Evolutionary conservation across 2,113 vertebrate species (phyloP), one percentile per base, ranked within the genome.

Genomic region (Lepus timidus): DNA sequence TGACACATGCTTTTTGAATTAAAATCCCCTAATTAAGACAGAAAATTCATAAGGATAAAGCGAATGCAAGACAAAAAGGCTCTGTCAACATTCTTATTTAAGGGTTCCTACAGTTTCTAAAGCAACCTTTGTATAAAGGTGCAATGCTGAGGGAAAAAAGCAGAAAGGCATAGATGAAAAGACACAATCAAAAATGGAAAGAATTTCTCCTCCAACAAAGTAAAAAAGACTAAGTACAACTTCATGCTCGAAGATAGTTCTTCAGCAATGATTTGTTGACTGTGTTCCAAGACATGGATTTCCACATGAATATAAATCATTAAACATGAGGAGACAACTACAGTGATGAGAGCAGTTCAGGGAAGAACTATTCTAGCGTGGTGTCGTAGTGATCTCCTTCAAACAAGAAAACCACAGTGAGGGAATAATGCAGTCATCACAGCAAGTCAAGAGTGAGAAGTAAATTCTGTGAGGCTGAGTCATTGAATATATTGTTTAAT

Each of bases 401-500:
- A 65, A 71, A 25, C 25, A 27, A 95, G n/a, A 71, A 71, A 84
- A 16, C 49, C 22, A 11, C 65, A 51, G 36, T 3, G n/a, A 31
- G 39, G 36, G 71, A 44, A 61, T 52, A 22, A 33, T 33, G 4
- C 17, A 27, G 52, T 67, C 25, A 31, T 55, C 78, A 85, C 2
- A 13, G 52, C 55, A 92, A 93, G 27, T 31, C 22, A 31, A 22
- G 74, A 36, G 5, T 31, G 52, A 64, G 58, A 68, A 82, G 58
- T 61, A 44, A 23, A 31, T 58, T 29, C 91, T 17, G 9, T 68
- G 23, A 91, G 31, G 20, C n/a, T 75, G 19, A 80, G 33, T 94
- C 33, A 68, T 25, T 61, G 71, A 86, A 67, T 83, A 29, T 79
- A 13, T 91, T 71, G 61, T 58, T 91, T 62, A 68, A 75, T 86